Percentiles rank a stretch among this genome's conserved stretches.
phyloP scores from a whole-genome alignment of 2,113 vertebrate genomes.

The Tamias sibiricus region DNA sequence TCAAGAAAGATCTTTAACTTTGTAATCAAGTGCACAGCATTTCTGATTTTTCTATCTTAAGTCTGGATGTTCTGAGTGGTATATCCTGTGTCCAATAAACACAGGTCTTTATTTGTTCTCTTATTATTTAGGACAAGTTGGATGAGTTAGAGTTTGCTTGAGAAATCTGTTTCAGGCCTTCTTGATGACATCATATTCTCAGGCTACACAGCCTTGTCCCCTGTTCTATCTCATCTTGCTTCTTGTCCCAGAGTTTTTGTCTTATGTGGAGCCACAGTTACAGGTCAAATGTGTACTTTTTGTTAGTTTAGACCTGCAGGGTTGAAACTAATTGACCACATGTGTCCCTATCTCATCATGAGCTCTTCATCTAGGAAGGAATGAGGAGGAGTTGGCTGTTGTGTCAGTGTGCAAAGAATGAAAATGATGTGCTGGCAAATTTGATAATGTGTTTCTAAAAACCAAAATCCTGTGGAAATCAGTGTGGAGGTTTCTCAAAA shows the following conservation, averaged over 20 bases:
- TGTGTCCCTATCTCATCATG: no score
- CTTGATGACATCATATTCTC: not conserved
- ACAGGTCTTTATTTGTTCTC: not conserved
- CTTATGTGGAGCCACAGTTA: not conserved
- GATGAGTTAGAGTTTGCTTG: not conserved
- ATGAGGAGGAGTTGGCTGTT: not conserved
- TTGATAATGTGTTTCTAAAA: not conserved
- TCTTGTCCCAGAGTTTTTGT: not conserved
- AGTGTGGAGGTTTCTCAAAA: no score
- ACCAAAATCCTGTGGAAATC: not conserved
- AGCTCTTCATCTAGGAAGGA: not conserved
- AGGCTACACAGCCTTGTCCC: not conserved
- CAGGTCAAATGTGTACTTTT: not conserved
- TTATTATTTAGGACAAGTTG: not conserved
- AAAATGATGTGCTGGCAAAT: not conserved
- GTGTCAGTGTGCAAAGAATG: not conserved
- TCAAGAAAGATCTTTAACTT: conserved; percentile 17
- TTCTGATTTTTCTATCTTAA: conserved; percentile 14
- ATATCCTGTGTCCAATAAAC: not conserved
- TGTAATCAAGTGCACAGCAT: not conserved
- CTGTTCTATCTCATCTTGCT: not conserved
- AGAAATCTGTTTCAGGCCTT: not conserved
- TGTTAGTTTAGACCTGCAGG: not conserved
- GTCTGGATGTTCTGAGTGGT: not conserved
- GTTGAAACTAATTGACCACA: not conserved